These are phyloP conservation scores for Gadus chalcogrammus DNA, from an alignment of 2,113 vertebrate genomes.

Conservation along the genomic window DNA sequence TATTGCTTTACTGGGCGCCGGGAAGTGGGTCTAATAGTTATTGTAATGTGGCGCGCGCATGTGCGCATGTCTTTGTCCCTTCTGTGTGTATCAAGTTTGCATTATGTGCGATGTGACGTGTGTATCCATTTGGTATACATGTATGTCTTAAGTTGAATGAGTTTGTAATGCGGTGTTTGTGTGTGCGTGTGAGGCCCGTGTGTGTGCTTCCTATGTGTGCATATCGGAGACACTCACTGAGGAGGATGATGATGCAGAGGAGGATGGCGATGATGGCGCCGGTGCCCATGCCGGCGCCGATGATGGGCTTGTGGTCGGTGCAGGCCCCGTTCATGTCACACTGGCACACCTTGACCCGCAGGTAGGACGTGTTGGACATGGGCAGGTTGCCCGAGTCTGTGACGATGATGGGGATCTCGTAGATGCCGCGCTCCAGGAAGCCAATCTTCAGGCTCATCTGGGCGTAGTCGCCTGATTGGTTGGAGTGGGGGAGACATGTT, in stretches of 20 bases:
- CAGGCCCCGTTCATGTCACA: constrained; percentile 94
- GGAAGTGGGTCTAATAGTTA: too few relatives aligned
- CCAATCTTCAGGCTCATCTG: constrained; percentile 88
- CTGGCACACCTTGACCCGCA: constrained; percentile 93
- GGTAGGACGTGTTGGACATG: constrained; percentile 88
- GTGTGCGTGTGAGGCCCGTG: too few relatives aligned
- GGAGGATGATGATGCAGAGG: constrained; percentile 95
- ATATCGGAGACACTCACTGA: constrained; percentile 79
- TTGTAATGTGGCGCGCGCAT: neutral
- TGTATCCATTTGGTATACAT: neutral
- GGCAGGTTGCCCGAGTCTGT: constrained; percentile 95
- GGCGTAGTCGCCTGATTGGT: constrained; percentile 84
- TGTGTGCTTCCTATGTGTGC: too few relatives aligned
- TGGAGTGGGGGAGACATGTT: neutral
- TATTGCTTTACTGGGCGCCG: too few relatives aligned
- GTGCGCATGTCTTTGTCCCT: constrained; percentile 3
- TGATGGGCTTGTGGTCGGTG: constrained; percentile 87
- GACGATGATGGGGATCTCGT: constrained; percentile 91
- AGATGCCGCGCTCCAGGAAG: constrained; percentile 90
- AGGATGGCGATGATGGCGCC: constrained; percentile 96
- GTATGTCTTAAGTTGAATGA: neutral
- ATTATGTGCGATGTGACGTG: too few relatives aligned
- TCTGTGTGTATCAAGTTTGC: too few relatives aligned
- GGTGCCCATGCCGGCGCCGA: constrained; percentile 89
- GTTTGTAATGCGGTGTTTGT: neutral